Evolutionary conservation across 2,797 vertebrate species (phyloP).

Genomic region (Nyctibius grandis): DNA sequence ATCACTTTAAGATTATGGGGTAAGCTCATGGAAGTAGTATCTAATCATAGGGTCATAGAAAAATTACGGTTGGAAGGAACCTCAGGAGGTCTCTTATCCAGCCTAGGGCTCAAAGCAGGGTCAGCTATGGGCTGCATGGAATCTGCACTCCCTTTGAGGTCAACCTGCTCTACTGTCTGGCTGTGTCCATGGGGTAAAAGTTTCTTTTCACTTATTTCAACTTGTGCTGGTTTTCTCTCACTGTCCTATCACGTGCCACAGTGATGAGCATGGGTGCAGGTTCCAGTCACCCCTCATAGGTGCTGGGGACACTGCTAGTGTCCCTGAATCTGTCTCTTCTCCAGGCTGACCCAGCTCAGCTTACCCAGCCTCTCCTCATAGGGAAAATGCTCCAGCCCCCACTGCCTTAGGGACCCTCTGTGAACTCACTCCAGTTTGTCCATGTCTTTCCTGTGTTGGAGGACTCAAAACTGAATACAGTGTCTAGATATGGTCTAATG

Average conservation of each 20-base stretch:
- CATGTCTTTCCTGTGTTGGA: neutral
- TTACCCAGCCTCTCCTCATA: neutral
- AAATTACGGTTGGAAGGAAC: neutral
- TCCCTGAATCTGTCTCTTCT: neutral
- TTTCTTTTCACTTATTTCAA: neutral
- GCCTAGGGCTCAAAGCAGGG: neutral
- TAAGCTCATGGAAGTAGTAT: neutral
- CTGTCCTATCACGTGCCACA: fast-evolving
- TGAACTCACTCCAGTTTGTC: neutral
- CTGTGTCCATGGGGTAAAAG: neutral
- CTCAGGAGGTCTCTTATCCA: neutral
- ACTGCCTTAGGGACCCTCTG: neutral
- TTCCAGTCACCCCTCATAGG: neutral
- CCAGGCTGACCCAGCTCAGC: neutral
- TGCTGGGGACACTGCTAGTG: neutral
- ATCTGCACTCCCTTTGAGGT: neutral
- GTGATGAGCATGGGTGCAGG: neutral
- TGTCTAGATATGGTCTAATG: neutral
- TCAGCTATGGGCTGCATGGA: neutral
- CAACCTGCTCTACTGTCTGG: neutral
- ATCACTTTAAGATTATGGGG: neutral
- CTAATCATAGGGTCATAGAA: neutral
- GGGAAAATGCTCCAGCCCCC: neutral
- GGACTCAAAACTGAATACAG: neutral
- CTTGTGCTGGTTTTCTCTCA: neutral